Conservation (phyloP, 2,797 vertebrate species). For the Holocentrus rufus region DNA sequence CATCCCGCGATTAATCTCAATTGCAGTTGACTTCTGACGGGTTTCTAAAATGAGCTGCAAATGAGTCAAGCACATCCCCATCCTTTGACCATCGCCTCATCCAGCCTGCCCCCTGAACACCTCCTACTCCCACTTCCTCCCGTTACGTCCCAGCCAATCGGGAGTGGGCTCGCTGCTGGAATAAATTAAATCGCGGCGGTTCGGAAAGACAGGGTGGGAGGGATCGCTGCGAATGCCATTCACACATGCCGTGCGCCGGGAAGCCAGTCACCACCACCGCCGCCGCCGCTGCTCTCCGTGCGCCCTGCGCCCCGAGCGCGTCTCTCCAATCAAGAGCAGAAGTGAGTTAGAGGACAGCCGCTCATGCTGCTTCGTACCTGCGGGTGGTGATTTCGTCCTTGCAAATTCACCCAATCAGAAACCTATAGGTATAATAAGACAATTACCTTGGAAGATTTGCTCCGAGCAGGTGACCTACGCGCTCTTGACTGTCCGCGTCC, state of each 20-base stretch:
- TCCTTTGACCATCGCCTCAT: slow-evolving; percentile 50
- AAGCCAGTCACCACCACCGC: slow-evolving; percentile 49
- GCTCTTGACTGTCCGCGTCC: slow-evolving; percentile 13
- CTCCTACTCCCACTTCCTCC: slow-evolving; percentile 67
- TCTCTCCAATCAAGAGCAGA: slow-evolving; percentile 28
- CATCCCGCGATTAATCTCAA: not conserved
- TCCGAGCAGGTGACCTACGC: slow-evolving; percentile 16
- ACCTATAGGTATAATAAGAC: not conserved
- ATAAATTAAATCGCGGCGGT: slow-evolving; percentile 74
- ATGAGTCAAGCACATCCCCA: slow-evolving; percentile 23
- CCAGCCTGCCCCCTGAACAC: slow-evolving; percentile 37
- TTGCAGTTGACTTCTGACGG: slow-evolving; percentile 37
- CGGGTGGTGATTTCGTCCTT: not conserved
- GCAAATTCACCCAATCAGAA: not conserved
- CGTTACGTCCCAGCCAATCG: slow-evolving; percentile 76
- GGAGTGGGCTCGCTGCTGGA: slow-evolving; percentile 74
- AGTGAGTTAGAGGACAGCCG: slow-evolving; percentile 48
- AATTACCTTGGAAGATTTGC: slow-evolving; percentile 34
- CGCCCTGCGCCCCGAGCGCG: slow-evolving; percentile 58
- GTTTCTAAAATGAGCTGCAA: slow-evolving; percentile 34
- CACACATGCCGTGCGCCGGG: slow-evolving; percentile 67
- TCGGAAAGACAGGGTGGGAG: slow-evolving; percentile 8
- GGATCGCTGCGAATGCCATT: slow-evolving; percentile 51
- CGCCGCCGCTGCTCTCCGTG: slow-evolving; percentile 45
- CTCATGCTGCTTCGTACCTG: not conserved